Evolutionary conservation across 2,113 vertebrate species (phyloP), one percentile per base, ranked within the genome.

Genomic region (Hippocampus barbouri): DNA sequence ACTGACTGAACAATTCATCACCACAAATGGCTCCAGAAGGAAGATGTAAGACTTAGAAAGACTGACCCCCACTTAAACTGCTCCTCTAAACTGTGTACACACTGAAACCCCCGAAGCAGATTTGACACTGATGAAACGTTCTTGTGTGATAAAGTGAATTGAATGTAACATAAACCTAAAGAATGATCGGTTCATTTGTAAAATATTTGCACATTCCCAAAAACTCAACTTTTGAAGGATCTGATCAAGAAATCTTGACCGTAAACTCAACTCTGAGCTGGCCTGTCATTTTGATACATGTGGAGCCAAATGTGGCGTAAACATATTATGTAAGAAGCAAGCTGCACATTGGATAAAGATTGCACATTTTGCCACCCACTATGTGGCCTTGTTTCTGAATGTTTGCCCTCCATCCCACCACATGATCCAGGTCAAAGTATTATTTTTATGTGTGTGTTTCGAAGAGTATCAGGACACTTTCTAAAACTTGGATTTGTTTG

Each of bases 1-100:
- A 66, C 69, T 25, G 70, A 68, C 7, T 27, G 70, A 67, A 66
- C 38, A 57, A 59, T 59, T 66, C 73, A 71, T 85, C 83, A 83
- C 73, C 75, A 59, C 61, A 75, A n/a, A 0, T 1, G 38, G 62
- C 76, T 78, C 69, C 76, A 81, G 76, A 8, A 1, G 70, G 78
- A 79, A 79, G 64, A 83, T 40, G 2, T 66, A 64, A 73, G 51
- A 41, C 53, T 34, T 53, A 75, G 69, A 72, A 2, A 16, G 70
- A 66, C 1, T 76, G 83, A 75, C 72, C 74, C 78, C 54, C 43
- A 67, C 63, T 64, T 72, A 54, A 75, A 73, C 54, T 41, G 71
- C 69, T 76, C 56, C 41, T 15, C 69, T 78, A 41, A 81, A 30
- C 69, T 61, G 57, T 40, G 70, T 71, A 20, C n/a, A 62, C 56